Conservation (phyloP, 2,797 vertebrate genomes). For the Loris lydekkerianus region DNA sequence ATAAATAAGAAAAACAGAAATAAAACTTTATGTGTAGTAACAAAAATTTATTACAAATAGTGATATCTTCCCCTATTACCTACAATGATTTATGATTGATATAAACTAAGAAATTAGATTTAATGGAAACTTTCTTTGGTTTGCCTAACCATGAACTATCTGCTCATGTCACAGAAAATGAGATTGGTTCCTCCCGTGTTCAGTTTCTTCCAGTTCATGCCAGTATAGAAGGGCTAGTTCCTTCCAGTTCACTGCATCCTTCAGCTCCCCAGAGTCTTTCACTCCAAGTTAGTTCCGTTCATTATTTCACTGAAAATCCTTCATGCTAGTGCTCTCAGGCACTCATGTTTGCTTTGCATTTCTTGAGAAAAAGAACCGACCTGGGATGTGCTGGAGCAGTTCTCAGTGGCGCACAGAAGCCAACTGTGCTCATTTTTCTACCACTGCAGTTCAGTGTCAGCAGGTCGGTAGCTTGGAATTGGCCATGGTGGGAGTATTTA, state of each 20-base stretch:
- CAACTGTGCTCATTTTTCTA: neutral
- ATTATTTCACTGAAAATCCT: neutral
- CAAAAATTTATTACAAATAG: neutral
- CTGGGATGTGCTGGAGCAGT: neutral
- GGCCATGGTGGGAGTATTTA: neutral
- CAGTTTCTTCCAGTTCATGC: neutral
- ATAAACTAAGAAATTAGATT: slow-evolving; percentile 35
- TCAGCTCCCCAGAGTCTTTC: neutral
- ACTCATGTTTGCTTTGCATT: neutral
- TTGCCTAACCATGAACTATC: neutral
- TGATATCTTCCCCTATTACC: neutral
- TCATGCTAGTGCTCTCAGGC: neutral
- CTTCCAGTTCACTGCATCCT: neutral
- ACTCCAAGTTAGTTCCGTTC: neutral
- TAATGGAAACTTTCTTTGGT: neutral
- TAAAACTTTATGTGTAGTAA: neutral
- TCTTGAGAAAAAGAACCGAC: slow-evolving; percentile 45
- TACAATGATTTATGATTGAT: neutral
- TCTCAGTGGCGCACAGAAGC: neutral
- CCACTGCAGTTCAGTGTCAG: neutral
- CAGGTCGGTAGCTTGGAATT: neutral
- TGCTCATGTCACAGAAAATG: neutral
- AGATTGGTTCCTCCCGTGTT: neutral
- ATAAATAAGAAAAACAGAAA: slow-evolving; percentile 11
- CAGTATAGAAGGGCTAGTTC: neutral